Base-by-base conservation (phyloP, 2,888 invertebrate species). In the Willowsia nigromaculata region DNA sequence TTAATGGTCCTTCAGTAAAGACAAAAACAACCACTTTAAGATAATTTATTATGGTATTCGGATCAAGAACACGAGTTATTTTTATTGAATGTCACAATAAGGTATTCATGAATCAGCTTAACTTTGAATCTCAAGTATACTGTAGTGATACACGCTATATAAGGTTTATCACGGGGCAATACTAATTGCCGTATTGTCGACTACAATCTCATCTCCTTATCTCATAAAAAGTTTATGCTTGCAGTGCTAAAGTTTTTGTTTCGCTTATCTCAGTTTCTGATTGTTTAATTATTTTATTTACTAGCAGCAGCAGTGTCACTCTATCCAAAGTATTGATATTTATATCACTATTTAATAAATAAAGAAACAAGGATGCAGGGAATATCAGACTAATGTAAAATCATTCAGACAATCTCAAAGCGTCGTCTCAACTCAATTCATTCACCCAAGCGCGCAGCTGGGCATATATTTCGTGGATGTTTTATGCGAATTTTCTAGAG, bases 1-100 rank as follows among this genome's bases (percentile, higher is more conserved):
- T n/a, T 11, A 59, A 59, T 9, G 25, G 11, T 27, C 11, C 9
- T 59, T 59, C 27, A 27, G 43, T 37, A 22, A 13, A 37, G 59
- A 40, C 59, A 81, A 81, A 56, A 81, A 81, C 59, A 59, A 59
- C 62, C n/a, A 56, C 30, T 80, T 56, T 56, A 80, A 59, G 9
- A 9, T 59, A 53, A 50, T 53, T 76, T 71, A 37, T 37, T 71
- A n/a, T 13, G 40, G 22, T 43, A 5, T 22, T 74, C 25, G 15
- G 74, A 74, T 68, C 37, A 68, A n/a, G 33, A 4, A 68, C 37
- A 5, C 5, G 9, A 22, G 9, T 11, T 13, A 3, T 59, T 62
- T 11, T 27, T 25, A 9, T 40, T 43, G 59, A 22, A 27, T 59
- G 25, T 1, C 59, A 27, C 25, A 27, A 27, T n/a, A n/a, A n/a